Conservation (phyloP, 2,113 vertebrate species). For the Heterochromis multidens region DNA sequence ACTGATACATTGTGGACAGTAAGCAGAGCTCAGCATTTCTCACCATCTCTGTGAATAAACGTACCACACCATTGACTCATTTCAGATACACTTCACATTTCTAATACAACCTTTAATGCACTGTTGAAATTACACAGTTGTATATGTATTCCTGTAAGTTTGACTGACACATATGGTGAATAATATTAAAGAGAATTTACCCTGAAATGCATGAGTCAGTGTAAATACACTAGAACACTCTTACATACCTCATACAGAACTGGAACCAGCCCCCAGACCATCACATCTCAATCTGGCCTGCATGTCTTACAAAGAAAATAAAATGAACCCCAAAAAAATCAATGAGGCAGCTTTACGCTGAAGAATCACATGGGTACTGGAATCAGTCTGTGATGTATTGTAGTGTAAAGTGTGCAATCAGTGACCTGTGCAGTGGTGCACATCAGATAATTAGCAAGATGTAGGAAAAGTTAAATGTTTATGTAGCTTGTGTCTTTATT, state of each 20-base stretch:
- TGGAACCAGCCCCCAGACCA: too few relatives aligned
- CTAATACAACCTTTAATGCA: not conserved
- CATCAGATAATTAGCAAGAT: not conserved
- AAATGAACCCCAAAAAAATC: too few relatives aligned
- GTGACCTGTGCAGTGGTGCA: not conserved
- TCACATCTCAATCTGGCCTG: too few relatives aligned
- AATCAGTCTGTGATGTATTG: not conserved
- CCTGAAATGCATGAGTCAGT: not conserved
- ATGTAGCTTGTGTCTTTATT: not conserved
- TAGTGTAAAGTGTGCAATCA: not conserved
- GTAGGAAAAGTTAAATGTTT: not conserved
- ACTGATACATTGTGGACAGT: slow-evolving; percentile 13
- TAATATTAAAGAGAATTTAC: not conserved
- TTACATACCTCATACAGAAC: too few relatives aligned
- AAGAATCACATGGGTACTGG: too few relatives aligned
- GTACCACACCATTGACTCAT: not conserved
- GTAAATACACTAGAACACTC: not conserved
- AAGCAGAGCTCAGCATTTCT: slow-evolving; percentile 36
- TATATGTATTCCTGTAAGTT: not conserved
- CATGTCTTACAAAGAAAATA: too few relatives aligned
- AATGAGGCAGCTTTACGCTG: too few relatives aligned
- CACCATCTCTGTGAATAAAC: not conserved
- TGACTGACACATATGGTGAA: not conserved
- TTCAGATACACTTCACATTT: not conserved
- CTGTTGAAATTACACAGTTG: not conserved